A percentile compares a stretch with the other conserved stretches of the same genome.
Evolutionary conservation across 2,888 invertebrate genomes (phyloP).

Genomic region (Caenorhabditis virilis): DNA sequence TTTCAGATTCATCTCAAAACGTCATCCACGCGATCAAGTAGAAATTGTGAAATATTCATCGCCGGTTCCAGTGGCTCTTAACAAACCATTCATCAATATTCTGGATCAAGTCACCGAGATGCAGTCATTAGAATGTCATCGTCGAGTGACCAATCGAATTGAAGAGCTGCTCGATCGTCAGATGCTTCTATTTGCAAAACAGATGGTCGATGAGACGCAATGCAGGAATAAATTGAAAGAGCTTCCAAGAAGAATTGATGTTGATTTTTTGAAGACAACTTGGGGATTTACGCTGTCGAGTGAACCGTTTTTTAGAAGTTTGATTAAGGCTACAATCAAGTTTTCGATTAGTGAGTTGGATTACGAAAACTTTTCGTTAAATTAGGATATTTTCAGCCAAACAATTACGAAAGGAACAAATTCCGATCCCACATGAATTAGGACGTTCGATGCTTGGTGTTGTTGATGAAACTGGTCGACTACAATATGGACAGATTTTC

Average conservation of each 20-base stretch:
- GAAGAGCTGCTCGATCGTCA: conserved; percentile 61
- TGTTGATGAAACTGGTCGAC: conserved; percentile 60
- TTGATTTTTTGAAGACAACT: conserved; percentile 25
- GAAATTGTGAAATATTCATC: conserved; percentile 65
- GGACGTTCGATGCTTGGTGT: conserved; percentile 64
- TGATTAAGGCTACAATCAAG: conserved; percentile 50
- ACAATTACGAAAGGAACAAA: conserved; percentile 47
- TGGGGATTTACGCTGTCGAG: conserved; percentile 39
- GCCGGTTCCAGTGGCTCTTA: conserved; percentile 64
- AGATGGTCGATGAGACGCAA: conserved; percentile 53
- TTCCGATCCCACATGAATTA: conserved; percentile 40
- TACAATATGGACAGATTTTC: conserved; percentile 59
- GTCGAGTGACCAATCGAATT: conserved; percentile 55
- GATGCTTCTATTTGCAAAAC: conserved; percentile 48
- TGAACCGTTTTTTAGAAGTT: conserved; percentile 61
- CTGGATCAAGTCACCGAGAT: conserved; percentile 66
- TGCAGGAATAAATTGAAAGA: conserved; percentile 53
- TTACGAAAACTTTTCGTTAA: too few relatives aligned
- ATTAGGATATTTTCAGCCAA: conserved; percentile 14
- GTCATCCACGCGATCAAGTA: conserved; percentile 35
- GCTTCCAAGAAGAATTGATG: conserved; percentile 39
- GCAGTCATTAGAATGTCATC: conserved; percentile 54
- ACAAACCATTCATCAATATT: conserved; percentile 69
- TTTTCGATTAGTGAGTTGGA: conserved; percentile 31
- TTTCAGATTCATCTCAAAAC: conserved; percentile 32